Base-by-base conservation (phyloP, 2,113 vertebrate species). In the Cryptotis parvus region DNA sequence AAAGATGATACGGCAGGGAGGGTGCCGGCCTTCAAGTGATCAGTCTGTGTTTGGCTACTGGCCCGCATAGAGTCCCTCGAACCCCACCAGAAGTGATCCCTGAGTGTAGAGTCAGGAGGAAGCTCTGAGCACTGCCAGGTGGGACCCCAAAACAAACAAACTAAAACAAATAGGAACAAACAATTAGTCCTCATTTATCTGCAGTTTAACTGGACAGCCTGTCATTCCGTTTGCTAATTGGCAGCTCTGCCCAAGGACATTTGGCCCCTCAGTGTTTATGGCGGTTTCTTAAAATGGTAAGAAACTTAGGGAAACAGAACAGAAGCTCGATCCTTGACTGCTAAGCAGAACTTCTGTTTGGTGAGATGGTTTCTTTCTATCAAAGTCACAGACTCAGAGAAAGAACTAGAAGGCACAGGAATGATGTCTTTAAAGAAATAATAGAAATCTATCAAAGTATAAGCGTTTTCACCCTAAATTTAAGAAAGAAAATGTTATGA, bases 271-370 rank as follows among this genome's bases (percentile, higher is more conserved):
- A 55, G 74, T 55, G 68, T 61, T 87, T 86, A 76, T 45, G 11
- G 69, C 58, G 26, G 68, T 80, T 92, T 89, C 49, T 83, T 63
- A 80, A 70, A 89, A 87, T 55, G 55, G 20, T 76, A 70, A 94
- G 31, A 87, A 92, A 75, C 29, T 73, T 84, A 37, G 14, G 33
- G 78, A 58, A 89, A 61, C 45, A 45, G 49, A 84, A 65, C 27
- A 91, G 35, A 45, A 86, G 2, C 86, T 39, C 65, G 39, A 58
- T 45, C 58, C 35, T 43, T 35, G 9, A 80, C 79, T 87, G 63
- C 24, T 72, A 75, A 72, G 22, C 45, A n/a, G 41, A 33, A 79
- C 55, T 87, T 80, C 77, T 79, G 4, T 35, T 24, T 39, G 81
- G 16, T 41, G 90, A 66, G 74, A 78, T 41, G 33, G 33, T 81